Conservation (phyloP, 2,113 vertebrate species). For the Monarcha castaneiventris region DNA sequence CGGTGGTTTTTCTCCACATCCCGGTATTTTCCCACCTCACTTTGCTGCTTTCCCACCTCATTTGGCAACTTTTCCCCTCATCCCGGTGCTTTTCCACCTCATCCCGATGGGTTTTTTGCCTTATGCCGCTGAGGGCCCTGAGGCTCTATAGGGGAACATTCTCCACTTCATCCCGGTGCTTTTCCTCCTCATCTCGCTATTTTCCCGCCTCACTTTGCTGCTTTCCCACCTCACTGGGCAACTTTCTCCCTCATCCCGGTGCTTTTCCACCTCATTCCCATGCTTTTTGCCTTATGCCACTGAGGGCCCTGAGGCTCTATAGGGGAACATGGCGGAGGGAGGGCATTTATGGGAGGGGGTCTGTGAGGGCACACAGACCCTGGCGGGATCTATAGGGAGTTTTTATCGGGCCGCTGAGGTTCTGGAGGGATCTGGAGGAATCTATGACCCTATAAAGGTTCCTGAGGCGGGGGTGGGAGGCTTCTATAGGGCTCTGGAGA, state of each 20-base stretch:
- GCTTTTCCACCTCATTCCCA: no score
- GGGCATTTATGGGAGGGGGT: no score
- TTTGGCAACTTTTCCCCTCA: no score
- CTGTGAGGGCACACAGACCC: fast-evolving
- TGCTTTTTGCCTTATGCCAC: neutral
- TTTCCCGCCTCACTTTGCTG: neutral
- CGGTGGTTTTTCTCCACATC: no score
- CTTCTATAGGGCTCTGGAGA: neutral
- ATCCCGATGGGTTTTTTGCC: no score
- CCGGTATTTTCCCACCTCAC: no score
- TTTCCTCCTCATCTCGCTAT: neutral
- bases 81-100: no score
- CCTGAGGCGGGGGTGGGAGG: no score
- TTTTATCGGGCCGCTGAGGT: neutral
- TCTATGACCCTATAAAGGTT: fast-evolving
- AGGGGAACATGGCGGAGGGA: neutral
- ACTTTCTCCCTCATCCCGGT: neutral
- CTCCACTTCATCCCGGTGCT: neutral
- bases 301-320: neutral
- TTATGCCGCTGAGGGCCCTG: no score
- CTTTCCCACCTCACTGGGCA: neutral
- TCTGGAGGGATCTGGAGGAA: fast-evolving
- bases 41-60: no score
- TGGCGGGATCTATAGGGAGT: fast-evolving
- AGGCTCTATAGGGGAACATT: no score